phyloP scores from a whole-genome alignment of 2,888 invertebrate genomes.

The Apamea monoglypha region DNA sequence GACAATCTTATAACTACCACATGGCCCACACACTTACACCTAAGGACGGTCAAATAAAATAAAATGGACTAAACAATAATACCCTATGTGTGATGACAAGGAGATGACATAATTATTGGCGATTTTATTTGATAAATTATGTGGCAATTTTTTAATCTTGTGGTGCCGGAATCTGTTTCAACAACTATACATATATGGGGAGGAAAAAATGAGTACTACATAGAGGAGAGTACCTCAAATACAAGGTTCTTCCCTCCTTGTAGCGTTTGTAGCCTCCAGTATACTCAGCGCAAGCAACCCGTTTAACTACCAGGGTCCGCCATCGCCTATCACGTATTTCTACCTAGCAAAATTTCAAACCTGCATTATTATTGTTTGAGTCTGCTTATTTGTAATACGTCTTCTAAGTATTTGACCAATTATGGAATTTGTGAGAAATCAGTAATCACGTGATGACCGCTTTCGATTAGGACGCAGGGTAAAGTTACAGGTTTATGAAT shows the following conservation, averaged over 20 bases:
- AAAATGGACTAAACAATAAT: slow-evolving; percentile 54
- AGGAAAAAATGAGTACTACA: not conserved
- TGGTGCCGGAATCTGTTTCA: slow-evolving; percentile 49
- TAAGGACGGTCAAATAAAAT: slow-evolving; percentile 84
- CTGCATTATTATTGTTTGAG: slow-evolving; percentile 15
- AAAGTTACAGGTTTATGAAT: slow-evolving; percentile 1
- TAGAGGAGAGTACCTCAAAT: not conserved
- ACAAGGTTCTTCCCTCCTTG: not conserved
- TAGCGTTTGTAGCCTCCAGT: slow-evolving; percentile 5
- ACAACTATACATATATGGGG: slow-evolving; percentile 8
- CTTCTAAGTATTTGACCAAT: slow-evolving; percentile 32
- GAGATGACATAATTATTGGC: slow-evolving; percentile 6
- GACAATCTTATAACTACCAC: slow-evolving; percentile 60
- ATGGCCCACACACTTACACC: slow-evolving; percentile 71
- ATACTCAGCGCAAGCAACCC: slow-evolving; percentile 6
- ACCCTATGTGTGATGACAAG: slow-evolving; percentile 33
- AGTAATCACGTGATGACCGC: not conserved
- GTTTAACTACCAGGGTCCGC: not conserved
- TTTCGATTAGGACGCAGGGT: not conserved
- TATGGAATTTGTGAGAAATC: slow-evolving; percentile 16
- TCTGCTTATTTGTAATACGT: slow-evolving; percentile 35
- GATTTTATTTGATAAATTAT: slow-evolving; percentile 35
- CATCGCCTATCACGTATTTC: slow-evolving; percentile 1
- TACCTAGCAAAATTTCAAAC: slow-evolving; percentile 32
- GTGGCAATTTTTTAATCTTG: slow-evolving; percentile 28